Evolutionary conservation across 1,140 invertebrate genomes (phyloP).

Genomic region (Drosophila parvula): DNA sequence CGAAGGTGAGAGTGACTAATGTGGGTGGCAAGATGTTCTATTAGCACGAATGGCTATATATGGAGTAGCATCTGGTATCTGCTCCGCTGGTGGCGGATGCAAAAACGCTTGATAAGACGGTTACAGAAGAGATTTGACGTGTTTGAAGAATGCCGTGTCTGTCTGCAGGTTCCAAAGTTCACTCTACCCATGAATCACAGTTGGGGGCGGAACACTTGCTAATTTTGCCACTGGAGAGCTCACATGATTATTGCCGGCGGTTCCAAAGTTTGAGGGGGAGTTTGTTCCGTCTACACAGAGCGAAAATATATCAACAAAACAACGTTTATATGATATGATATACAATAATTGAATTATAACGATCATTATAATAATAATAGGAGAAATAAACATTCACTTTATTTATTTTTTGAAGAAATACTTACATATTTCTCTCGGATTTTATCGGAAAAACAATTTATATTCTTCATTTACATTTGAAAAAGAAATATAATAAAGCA

Average conservation of each 20-base stretch:
- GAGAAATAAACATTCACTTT: too few species aligned
- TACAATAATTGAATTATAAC: not conserved
- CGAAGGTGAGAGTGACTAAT: conserved; percentile 24
- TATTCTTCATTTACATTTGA: too few species aligned
- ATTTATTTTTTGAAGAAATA: not conserved
- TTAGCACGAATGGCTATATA: not conserved
- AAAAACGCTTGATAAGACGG: conserved; percentile 9
- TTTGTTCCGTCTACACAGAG: conserved; percentile 1
- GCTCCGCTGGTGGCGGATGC: conserved; percentile 12
- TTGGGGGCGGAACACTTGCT: not conserved
- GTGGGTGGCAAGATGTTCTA: conserved; percentile 35
- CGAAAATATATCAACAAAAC: not conserved
- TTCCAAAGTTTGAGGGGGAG: conserved; percentile 34
- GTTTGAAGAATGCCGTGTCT: conserved; percentile 10
- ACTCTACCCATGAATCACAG: conserved; percentile 16
- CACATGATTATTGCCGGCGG: conserved; percentile 27
- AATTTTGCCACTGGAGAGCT: conserved; percentile 1
- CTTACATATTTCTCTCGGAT: not conserved
- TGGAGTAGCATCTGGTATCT: conserved; percentile 18
- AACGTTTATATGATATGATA: not conserved
- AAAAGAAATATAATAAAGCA: too few species aligned
- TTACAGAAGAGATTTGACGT: conserved; percentile 13
- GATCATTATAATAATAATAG: not conserved
- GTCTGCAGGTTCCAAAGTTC: conserved; percentile 18
- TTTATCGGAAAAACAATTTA: too few species aligned